These are phyloP conservation scores for Rhadinocentrus ornatus DNA, from an alignment of 2,797 vertebrate species.

Conservation along the genomic window DNA sequence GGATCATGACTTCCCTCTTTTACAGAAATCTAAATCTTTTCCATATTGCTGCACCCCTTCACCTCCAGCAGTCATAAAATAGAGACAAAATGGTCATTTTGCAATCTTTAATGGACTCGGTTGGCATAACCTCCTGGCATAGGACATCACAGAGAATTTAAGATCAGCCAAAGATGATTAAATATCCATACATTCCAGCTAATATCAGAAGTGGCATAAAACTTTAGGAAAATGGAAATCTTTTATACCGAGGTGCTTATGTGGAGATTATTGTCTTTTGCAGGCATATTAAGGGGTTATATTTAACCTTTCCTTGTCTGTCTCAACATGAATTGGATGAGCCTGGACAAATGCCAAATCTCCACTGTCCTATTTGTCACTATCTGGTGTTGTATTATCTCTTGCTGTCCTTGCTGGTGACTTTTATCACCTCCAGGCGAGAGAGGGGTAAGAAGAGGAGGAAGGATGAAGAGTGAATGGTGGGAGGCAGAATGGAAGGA, in stretches of 20 bases:
- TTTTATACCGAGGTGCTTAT: neutral
- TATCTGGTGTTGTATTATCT: conserved; percentile 62
- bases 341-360: conserved; percentile 40
- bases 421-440: conserved; percentile 55
- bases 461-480: conserved; percentile 28
- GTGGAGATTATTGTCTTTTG: conserved; percentile 22
- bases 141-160: conserved; percentile 35
- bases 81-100: conserved; percentile 53
- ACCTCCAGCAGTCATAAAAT: conserved; percentile 53
- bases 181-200: conserved; percentile 35
- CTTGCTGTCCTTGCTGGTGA: conserved; percentile 50
- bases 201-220: conserved; percentile 30
- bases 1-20: conserved; percentile 23
- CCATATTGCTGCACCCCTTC: conserved; percentile 29
- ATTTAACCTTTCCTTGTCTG: conserved; percentile 48
- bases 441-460: conserved; percentile 18
- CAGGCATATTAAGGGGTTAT: conserved; percentile 31
- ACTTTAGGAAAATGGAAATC: conserved; percentile 25
- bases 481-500: conserved; percentile 20
- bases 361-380: conserved; percentile 57
- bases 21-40: conserved; percentile 52
- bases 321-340: conserved; percentile 47
- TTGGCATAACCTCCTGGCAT: conserved; percentile 53
- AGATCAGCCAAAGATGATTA: conserved; percentile 54
- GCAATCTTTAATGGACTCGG: conserved; percentile 49